Percentiles rank a stretch among this genome's conserved stretches.
Evolutionary conservation across 2,113 vertebrate genomes (phyloP).

Genomic region (Nymphicus hollandicus): DNA sequence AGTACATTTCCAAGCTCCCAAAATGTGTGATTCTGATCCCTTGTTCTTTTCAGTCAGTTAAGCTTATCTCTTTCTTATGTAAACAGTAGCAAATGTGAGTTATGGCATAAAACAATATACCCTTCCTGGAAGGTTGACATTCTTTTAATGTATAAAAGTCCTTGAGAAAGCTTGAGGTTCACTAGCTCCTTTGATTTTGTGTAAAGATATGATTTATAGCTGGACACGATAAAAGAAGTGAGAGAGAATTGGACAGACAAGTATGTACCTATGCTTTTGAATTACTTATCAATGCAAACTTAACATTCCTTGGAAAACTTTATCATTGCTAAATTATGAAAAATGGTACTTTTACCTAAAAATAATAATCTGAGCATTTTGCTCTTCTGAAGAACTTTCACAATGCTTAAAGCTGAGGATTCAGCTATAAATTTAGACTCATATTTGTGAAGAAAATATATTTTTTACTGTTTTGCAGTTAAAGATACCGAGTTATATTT

Average conservation of each 20-base stretch:
- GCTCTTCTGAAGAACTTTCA: neutral
- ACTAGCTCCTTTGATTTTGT: neutral
- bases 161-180: neutral
- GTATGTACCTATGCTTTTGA: neutral
- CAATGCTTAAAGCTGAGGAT: neutral
- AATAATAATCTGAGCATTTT: neutral
- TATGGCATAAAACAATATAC: neutral
- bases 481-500: neutral
- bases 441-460: neutral
- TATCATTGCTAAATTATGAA: neutral
- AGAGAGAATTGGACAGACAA: neutral
- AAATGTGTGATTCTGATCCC: neutral
- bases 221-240: neutral
- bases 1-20: neutral
- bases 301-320: neutral
- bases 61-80: neutral
- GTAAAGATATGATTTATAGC: neutral
- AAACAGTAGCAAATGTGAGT: neutral
- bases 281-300: neutral
- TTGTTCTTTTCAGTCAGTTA: neutral
- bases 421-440: neutral
- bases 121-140: neutral
- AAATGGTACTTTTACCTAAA: neutral
- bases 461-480: neutral
- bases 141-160: neutral